Conservation (phyloP, 2,888 invertebrate genomes). For the Lasius platythorax region DNA sequence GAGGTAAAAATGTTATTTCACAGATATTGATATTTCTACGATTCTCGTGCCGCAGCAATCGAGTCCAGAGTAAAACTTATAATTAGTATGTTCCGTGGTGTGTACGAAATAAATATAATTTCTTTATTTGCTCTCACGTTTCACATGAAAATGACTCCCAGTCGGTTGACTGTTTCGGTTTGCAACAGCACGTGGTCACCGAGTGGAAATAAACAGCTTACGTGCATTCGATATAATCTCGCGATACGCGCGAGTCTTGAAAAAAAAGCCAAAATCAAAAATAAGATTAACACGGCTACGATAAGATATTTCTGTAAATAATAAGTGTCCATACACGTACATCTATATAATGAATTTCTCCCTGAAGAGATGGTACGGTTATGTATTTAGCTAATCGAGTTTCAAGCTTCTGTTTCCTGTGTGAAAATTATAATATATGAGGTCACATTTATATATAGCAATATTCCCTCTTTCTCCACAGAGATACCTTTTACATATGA, state of each 20-base stretch:
- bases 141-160: constrained; percentile 31
- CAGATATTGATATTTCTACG: constrained; percentile 6
- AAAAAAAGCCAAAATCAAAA: constrained; percentile 15
- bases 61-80: not conserved
- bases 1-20: constrained; percentile 3
- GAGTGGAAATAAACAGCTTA: constrained; percentile 24
- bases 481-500: not conserved
- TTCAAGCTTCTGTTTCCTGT: not conserved
- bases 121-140: not conserved
- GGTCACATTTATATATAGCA: not conserved
- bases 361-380: not conserved
- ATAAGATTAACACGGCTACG: constrained; percentile 3
- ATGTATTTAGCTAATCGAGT: not conserved
- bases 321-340: not conserved
- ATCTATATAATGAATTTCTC: not conserved
- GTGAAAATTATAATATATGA: constrained; percentile 6
- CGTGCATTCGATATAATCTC: constrained; percentile 22
- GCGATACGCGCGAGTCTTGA: not conserved
- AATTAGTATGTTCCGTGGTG: not conserved
- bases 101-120: not conserved
- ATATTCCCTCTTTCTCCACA: no score
- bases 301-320: constrained; percentile 13
- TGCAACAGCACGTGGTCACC: not conserved
- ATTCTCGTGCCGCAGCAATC: not conserved
- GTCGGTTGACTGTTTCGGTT: not conserved